Evolutionary conservation across 1,140 invertebrate genomes (phyloP).

Genomic region (Aphis craccivora): DNA sequence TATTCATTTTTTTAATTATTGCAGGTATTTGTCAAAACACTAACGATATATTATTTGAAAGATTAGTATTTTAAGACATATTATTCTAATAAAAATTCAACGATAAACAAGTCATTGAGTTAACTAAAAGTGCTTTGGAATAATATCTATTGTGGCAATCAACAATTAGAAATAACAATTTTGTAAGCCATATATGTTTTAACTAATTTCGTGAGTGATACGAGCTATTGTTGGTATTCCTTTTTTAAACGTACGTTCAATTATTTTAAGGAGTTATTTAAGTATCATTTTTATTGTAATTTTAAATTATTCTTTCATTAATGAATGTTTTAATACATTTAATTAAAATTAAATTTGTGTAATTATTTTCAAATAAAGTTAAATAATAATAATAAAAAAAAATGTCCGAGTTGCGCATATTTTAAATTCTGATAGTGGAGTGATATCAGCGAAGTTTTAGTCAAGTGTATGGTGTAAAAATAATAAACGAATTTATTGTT

Average conservation of each 20-base stretch:
- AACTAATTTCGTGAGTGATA: neutral
- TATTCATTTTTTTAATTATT: neutral
- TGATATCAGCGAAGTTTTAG: neutral
- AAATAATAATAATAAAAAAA: too few species aligned
- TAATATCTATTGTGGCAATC: neutral
- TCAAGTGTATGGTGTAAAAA: neutral
- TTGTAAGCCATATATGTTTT: neutral
- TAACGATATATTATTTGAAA: neutral
- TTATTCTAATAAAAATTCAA: neutral
- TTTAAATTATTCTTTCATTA: neutral
- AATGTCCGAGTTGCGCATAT: too few species aligned
- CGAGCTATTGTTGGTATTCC: neutral
- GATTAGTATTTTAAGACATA: neutral
- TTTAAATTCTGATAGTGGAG: neutral
- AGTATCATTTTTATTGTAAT: neutral
- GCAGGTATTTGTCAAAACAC: neutral
- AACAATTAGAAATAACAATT: neutral
- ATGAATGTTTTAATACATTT: neutral
- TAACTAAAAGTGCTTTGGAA: neutral
- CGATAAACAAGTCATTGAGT: neutral
- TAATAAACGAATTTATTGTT: neutral
- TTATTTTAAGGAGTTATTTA: neutral
- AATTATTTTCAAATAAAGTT: neutral
- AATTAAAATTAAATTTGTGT: neutral
- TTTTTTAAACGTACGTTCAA: neutral